phyloP scores from a whole-genome alignment of 1,140 invertebrate genomes.

The Mizuhopecten yessoensis region DNA sequence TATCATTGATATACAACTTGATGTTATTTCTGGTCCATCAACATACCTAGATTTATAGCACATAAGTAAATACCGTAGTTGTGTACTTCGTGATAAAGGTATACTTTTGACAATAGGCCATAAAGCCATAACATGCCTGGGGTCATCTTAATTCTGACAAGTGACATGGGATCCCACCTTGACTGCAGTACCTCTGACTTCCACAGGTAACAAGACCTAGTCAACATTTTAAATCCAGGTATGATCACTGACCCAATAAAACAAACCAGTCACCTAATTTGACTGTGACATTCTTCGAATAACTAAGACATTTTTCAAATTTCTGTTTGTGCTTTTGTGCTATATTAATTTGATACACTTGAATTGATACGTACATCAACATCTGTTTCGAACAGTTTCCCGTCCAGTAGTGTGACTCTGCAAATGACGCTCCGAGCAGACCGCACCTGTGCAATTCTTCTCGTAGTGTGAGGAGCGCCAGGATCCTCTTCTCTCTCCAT shows the following conservation, averaged over 20 bases:
- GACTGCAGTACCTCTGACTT: not conserved
- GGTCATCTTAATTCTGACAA: not conserved
- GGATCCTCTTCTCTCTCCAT: slow-evolving; percentile 17
- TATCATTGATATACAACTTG: not conserved
- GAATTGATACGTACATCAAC: slow-evolving; percentile 61
- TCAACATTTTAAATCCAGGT: not conserved
- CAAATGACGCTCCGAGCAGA: slow-evolving; percentile 54
- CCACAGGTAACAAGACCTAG: not conserved
- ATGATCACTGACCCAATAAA: too few species aligned
- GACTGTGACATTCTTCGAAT: not conserved
- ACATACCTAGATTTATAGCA: not conserved
- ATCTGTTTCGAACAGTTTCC: slow-evolving; percentile 57
- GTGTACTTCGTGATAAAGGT: not conserved
- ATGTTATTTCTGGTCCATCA: not conserved
- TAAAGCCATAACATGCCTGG: not conserved
- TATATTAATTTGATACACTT: not conserved
- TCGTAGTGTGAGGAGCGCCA: not conserved
- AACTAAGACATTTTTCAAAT: not conserved
- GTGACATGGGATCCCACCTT: not conserved
- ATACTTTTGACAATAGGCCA: not conserved
- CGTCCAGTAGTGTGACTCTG: slow-evolving; percentile 56
- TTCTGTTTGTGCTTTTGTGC: not conserved
- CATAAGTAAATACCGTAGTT: not conserved
- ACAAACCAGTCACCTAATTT: too few species aligned
- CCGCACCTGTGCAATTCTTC: slow-evolving; percentile 53